Evolutionary conservation across 2,888 invertebrate species (phyloP).

Genomic region (Pseudanteris insignis): DNA sequence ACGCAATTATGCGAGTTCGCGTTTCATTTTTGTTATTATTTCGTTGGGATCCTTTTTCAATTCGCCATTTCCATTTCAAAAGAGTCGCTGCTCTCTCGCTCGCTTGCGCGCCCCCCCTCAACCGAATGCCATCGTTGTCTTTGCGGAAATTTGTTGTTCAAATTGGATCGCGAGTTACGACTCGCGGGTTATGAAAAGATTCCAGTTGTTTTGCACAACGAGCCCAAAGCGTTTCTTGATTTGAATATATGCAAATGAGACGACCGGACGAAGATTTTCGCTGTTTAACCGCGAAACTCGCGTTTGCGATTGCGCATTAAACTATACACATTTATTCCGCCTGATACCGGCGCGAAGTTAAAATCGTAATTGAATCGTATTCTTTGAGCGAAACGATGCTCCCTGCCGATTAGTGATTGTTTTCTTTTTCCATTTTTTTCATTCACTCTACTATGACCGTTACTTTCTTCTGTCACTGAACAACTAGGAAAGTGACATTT

Average conservation of each 20-base stretch:
- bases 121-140: too few species aligned
- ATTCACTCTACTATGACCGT: too few species aligned
- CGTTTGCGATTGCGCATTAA: too few species aligned
- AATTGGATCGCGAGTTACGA: conserved; percentile 5
- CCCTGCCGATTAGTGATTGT: too few species aligned
- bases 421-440: too few species aligned
- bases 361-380: too few species aligned
- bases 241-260: conserved; percentile 16
- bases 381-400: too few species aligned
- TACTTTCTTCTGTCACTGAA: too few species aligned
- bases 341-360: too few species aligned
- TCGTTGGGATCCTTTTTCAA: background rate
- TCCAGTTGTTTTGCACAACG: conserved; percentile 2
- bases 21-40: conserved; percentile 7
- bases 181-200: conserved; percentile 5
- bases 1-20: conserved; percentile 24
- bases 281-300: too few species aligned
- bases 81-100: background rate
- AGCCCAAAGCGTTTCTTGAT: conserved; percentile 2
- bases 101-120: background rate
- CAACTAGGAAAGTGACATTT: too few species aligned
- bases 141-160: background rate
- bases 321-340: too few species aligned
- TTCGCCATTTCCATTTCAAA: conserved; percentile 12
- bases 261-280: background rate